These are phyloP conservation scores for Pachydiplax longipennis DNA, from an alignment of 2,888 invertebrate species.

Conservation along the genomic window DNA sequence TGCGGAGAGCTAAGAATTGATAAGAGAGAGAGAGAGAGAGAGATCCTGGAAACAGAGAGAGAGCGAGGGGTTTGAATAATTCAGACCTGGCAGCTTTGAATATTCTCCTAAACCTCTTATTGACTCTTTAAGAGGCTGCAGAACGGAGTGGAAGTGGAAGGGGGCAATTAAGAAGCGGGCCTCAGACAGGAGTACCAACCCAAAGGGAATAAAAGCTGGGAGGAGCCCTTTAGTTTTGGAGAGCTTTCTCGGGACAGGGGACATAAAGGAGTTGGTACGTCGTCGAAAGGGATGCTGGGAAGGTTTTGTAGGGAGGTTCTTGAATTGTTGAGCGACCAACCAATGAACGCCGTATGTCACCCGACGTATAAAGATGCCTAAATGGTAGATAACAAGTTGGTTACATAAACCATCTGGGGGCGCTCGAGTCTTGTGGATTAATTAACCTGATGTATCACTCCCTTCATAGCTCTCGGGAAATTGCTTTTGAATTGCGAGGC, in stretches of 20 bases:
- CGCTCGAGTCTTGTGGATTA: too few relatives aligned
- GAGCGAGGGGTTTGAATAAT: constrained; percentile 3
- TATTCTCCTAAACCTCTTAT: constrained; percentile 37
- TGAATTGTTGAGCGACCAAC: not conserved
- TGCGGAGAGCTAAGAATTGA: not conserved
- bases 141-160: not conserved
- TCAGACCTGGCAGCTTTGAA: constrained; percentile 34
- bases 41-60: not conserved
- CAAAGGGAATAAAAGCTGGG: not conserved
- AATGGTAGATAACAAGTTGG: too few relatives aligned
- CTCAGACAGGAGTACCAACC: constrained; percentile 8
- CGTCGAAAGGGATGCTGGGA: not conserved
- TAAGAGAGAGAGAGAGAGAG: not conserved
- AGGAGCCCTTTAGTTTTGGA: not conserved
- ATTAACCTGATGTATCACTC: too few relatives aligned
- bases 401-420: too few relatives aligned
- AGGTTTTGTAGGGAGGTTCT: not conserved
- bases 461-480: too few relatives aligned
- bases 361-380: too few relatives aligned
- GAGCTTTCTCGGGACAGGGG: not conserved
- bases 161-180: not conserved
- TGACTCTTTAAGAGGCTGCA: constrained; percentile 24
- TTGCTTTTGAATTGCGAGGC: too few relatives aligned
- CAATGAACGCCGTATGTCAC: too few relatives aligned
- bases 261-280: not conserved